Percentiles rank a stretch among this genome's conserved stretches.
phyloP scores from a whole-genome alignment of 1,140 invertebrate species.

The Marisa cornuarietis region DNA sequence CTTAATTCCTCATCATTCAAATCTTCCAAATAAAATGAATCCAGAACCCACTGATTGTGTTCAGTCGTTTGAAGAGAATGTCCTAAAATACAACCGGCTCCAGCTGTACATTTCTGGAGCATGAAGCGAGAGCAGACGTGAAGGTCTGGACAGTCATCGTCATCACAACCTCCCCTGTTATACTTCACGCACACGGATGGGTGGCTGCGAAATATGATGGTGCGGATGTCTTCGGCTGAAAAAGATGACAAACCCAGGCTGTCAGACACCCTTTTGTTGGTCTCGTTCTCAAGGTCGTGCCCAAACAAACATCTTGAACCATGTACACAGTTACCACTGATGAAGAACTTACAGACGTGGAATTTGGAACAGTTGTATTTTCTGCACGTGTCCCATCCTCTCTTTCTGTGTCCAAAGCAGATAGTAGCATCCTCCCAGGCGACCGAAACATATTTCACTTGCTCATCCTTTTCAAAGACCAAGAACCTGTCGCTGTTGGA shows the following conservation, averaged over 20 bases:
- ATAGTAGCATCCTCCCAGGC: not conserved
- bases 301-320: not conserved
- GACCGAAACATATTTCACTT: not conserved
- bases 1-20: not conserved
- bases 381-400: not conserved
- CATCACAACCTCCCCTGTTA: not conserved
- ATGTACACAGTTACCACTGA: not conserved
- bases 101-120: not conserved
- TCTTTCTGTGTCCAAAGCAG: conserved; percentile 2
- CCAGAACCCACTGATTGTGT: conserved; percentile 12
- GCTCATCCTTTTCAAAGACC: conserved; percentile 1
- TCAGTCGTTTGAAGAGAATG: not conserved
- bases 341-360: conserved; percentile 10
- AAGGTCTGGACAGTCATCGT: conserved; percentile 7
- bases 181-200: not conserved
- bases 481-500: not conserved
- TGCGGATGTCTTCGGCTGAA: conserved; percentile 7
- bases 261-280: not conserved
- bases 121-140: not conserved
- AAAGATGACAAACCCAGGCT: not conserved
- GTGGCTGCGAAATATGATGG: not conserved
- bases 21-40: not conserved
- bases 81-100: not conserved
- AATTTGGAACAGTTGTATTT: not conserved
- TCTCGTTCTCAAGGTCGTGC: conserved; percentile 3